These are phyloP conservation scores for Drosophila emarginata DNA, from an alignment of 2,888 invertebrate genomes.

Conservation along the genomic window DNA sequence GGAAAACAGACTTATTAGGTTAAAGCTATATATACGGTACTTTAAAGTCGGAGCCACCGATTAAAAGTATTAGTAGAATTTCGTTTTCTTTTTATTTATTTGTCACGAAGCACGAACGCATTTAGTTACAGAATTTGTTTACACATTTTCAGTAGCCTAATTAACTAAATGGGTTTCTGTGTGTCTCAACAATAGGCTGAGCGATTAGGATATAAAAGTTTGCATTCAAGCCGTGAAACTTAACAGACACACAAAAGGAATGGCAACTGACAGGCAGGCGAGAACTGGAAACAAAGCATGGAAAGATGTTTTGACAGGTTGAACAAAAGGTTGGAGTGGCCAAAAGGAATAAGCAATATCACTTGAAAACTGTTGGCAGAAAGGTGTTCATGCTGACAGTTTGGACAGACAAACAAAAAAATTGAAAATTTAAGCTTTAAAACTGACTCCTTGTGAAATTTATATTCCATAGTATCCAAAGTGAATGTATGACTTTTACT, in stretches of 20 bases:
- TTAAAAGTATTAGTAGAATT: not conserved
- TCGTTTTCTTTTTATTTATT: not conserved
- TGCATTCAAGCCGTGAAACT: conserved; percentile 30
- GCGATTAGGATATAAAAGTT: conserved; percentile 23
- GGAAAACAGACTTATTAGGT: not conserved
- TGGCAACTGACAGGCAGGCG: conserved; percentile 31
- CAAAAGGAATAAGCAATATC: conserved; percentile 22
- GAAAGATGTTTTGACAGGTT: conserved; percentile 44
- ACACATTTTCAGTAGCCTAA: conserved; percentile 51
- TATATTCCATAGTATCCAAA: too few species aligned
- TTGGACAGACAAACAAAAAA: not conserved
- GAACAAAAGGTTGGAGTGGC: conserved; percentile 24
- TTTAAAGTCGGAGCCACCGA: not conserved
- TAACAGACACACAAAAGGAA: conserved; percentile 35
- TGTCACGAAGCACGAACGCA: conserved; percentile 54
- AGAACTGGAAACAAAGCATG: conserved; percentile 42
- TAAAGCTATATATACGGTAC: not conserved
- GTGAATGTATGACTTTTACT: too few species aligned
- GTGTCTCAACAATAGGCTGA: conserved; percentile 27
- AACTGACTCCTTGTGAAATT: too few species aligned
- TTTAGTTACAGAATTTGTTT: conserved; percentile 44
- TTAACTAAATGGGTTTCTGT: conserved; percentile 47
- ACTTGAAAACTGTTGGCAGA: conserved; percentile 20
- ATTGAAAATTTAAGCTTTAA: not conserved
- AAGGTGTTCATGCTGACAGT: conserved; percentile 3